phyloP scores from a whole-genome alignment of 2,797 vertebrate genomes.

The Poeciliopsis paucimaculata region DNA sequence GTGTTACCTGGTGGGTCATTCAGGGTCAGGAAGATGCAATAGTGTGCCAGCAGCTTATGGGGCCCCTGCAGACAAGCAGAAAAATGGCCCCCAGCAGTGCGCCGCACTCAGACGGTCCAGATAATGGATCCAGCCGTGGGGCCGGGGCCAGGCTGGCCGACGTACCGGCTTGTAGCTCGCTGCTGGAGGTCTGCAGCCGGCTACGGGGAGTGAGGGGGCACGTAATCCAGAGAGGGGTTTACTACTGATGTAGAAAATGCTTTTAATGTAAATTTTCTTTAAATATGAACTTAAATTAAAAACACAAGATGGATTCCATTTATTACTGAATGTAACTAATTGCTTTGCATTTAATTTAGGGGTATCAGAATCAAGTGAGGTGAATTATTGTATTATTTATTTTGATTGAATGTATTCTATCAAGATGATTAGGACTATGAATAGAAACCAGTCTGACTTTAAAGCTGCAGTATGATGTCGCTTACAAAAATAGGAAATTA shows the following conservation, averaged over 20 bases:
- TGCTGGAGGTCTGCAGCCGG: slow-evolving; percentile 33
- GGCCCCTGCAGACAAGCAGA: slow-evolving; percentile 26
- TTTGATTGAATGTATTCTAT: no score
- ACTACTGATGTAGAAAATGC: not conserved
- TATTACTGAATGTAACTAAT: no score
- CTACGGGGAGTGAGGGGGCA: slow-evolving; percentile 17
- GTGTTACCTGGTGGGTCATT: slow-evolving; percentile 10
- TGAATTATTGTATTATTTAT: no score
- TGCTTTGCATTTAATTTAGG: no score
- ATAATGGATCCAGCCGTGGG: slow-evolving; percentile 44
- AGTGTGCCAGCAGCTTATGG: slow-evolving; percentile 15
- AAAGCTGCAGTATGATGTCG: no score
- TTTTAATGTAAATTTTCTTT: not conserved
- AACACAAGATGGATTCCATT: no score
- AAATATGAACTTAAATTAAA: not conserved
- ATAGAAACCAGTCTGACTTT: no score
- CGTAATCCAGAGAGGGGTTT: slow-evolving; percentile 25
- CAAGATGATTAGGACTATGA: no score
- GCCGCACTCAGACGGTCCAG: slow-evolving; percentile 16
- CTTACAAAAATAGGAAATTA: no score
- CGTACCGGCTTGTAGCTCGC: slow-evolving; percentile 25
- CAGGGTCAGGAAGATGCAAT: slow-evolving; percentile 31
- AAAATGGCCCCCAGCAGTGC: slow-evolving; percentile 34
- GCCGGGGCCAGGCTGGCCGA: slow-evolving; percentile 17
- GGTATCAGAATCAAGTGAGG: no score